Conservation (phyloP, 2,113 vertebrate genomes). For the Macrotus californicus region DNA sequence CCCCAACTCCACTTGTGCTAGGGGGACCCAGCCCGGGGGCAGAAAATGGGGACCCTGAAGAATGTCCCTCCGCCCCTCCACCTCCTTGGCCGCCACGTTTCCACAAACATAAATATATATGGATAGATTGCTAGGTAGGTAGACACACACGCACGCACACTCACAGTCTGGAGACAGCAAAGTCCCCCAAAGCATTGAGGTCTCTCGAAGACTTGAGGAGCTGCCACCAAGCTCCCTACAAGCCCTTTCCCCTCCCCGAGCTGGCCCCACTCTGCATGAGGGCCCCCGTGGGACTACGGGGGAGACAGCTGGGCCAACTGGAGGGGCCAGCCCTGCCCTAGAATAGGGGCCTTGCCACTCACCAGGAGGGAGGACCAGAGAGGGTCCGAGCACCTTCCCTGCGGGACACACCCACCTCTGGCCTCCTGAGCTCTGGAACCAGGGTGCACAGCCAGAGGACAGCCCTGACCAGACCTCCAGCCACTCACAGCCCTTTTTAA, state of each 20-base stretch:
- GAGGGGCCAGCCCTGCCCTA: constrained; percentile 17
- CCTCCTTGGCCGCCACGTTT: constrained; percentile 57
- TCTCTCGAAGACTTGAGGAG: constrained; percentile 63
- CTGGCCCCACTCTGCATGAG: constrained; percentile 55
- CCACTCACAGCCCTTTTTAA: constrained; percentile 64
- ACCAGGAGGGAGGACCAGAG: not conserved
- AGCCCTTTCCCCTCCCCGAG: constrained; percentile 70
- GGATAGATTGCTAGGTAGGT: constrained; percentile 59
- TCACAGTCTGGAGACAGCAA: constrained; percentile 18
- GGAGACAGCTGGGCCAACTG: constrained; percentile 16
- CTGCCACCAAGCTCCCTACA: constrained; percentile 64
- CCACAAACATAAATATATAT: constrained; percentile 39
- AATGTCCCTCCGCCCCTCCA: constrained; percentile 49
- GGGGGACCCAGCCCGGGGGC: constrained; percentile 41
- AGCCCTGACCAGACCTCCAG: constrained; percentile 64
- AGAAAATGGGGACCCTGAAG: constrained; percentile 49
- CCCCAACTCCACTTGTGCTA: constrained; percentile 54
- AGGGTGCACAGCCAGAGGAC: constrained; percentile 47
- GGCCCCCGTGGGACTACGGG: constrained; percentile 39
- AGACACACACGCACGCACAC: not conserved
- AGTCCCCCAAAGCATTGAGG: constrained; percentile 40
- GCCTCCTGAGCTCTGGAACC: constrained; percentile 57
- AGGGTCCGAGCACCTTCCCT: not conserved
- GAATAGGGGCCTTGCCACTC: not conserved
- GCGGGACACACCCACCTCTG: not conserved